A percentile compares a stretch with the other conserved stretches of the same genome.
These are phyloP conservation scores for Struthio camelus DNA, from an alignment of 2,113 vertebrate species.

Conservation along the genomic window DNA sequence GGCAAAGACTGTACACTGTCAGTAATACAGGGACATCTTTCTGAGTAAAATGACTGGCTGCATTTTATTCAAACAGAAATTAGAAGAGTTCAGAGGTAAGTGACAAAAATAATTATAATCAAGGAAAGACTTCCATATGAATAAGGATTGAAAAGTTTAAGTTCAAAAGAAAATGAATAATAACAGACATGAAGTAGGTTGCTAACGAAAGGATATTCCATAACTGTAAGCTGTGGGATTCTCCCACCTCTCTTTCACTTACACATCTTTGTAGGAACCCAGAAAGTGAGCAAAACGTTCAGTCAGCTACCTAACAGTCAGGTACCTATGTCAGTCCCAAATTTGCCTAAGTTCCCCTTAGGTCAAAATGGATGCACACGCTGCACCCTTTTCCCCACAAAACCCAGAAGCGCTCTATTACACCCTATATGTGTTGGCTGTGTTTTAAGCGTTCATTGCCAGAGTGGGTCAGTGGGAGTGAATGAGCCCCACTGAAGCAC, in stretches of 20 bases:
- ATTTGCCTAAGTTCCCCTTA: not conserved
- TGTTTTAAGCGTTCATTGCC: not conserved
- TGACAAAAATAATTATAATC: not conserved
- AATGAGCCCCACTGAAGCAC: not conserved
- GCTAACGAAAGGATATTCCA: not conserved
- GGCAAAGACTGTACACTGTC: not conserved
- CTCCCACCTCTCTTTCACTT: not conserved
- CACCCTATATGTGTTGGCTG: not conserved
- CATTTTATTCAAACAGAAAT: slow-evolving; percentile 12
- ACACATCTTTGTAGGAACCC: not conserved
- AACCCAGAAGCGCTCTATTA: not conserved
- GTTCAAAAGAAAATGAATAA: not conserved
- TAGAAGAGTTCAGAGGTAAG: not conserved
- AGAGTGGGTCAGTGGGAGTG: not conserved
- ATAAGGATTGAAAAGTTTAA: not conserved
- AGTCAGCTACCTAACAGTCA: not conserved
- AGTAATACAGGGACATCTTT: not conserved
- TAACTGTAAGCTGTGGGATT: not conserved
- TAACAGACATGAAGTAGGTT: not conserved
- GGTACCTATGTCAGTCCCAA: not conserved
- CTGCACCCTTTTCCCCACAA: not conserved
- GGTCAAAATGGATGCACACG: not conserved
- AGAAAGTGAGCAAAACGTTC: not conserved
- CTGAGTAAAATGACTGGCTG: not conserved
- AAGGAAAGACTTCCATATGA: not conserved